These are phyloP conservation scores for Ataeniobius toweri DNA, from an alignment of 2,797 vertebrate species.

Conservation along the genomic window DNA sequence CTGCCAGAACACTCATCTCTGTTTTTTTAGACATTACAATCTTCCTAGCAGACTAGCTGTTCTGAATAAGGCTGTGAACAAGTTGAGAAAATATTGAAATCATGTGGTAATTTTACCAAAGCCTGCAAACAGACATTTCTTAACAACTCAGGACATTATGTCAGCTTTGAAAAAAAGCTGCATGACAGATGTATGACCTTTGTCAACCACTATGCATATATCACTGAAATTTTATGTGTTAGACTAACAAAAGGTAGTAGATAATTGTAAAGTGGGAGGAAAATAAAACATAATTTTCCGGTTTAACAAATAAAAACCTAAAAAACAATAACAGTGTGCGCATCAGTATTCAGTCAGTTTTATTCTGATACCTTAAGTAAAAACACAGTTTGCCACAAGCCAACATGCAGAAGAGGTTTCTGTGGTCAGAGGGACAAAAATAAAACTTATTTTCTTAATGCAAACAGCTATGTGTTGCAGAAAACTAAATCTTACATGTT, in stretches of 20 bases:
- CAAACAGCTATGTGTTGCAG: background rate
- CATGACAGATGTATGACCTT: background rate
- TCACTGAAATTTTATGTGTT: background rate
- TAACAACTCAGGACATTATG: background rate
- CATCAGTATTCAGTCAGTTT: background rate
- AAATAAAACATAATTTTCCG: background rate
- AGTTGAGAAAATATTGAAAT: background rate
- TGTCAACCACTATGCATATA: background rate
- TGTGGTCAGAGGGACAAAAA: background rate
- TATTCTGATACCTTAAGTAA: background rate
- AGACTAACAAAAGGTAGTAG: background rate
- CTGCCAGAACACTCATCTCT: conserved; percentile 52
- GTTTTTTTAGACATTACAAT: conserved; percentile 16
- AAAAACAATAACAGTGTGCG: background rate
- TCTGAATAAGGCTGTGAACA: background rate
- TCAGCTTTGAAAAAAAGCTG: background rate
- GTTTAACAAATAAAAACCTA: background rate
- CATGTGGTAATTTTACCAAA: conserved; percentile 1
- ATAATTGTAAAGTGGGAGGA: background rate
- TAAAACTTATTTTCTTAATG: background rate
- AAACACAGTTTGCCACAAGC: background rate
- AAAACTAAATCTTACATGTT: background rate
- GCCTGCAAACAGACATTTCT: background rate
- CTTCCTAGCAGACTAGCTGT: background rate
- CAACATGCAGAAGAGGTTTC: background rate